Percentiles rank a stretch among this genome's conserved stretches.
Evolutionary conservation across 2,888 invertebrate species (phyloP).

Genomic region (Sphinx pinastri): DNA sequence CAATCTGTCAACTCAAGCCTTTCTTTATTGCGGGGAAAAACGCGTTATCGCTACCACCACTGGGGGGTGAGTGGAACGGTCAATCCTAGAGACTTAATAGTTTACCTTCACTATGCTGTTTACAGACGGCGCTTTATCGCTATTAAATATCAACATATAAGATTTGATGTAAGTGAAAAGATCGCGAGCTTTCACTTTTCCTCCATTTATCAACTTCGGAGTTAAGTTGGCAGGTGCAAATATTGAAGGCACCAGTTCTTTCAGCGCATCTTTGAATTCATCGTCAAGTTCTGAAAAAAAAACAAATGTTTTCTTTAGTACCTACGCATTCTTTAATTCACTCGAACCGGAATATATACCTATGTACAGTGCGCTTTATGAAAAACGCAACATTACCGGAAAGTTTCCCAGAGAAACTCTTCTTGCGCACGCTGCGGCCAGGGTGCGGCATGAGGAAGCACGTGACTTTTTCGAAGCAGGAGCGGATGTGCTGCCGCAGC

Average conservation of each 20-base stretch:
- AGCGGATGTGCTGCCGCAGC: slow-evolving; percentile 30
- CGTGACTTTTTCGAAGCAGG: slow-evolving; percentile 31
- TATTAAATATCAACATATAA: slow-evolving; percentile 32
- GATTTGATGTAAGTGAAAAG: slow-evolving; percentile 31
- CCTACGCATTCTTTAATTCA: not conserved
- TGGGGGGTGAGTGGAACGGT: too few species aligned
- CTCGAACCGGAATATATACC: not conserved
- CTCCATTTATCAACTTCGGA: slow-evolving; percentile 32
- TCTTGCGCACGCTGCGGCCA: slow-evolving; percentile 28
- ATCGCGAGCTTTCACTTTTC: slow-evolving; percentile 29
- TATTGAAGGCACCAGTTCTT: slow-evolving; percentile 24
- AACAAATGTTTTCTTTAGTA: not conserved
- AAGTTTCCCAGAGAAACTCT: slow-evolving; percentile 15
- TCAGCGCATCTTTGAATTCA: slow-evolving; percentile 26
- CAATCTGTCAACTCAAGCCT: too few species aligned
- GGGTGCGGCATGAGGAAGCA: slow-evolving; percentile 36
- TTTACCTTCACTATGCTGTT: slow-evolving; percentile 31
- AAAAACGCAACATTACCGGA: slow-evolving; percentile 9
- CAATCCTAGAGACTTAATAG: not conserved
- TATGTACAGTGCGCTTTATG: not conserved
- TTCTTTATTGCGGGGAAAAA: too few species aligned
- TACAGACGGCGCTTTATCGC: slow-evolving; percentile 29
- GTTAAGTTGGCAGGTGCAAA: slow-evolving; percentile 25
- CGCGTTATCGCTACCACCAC: too few species aligned
- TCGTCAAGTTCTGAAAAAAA: slow-evolving; percentile 22